phyloP scores from a whole-genome alignment of 2,888 invertebrate species.

The Athrips mouffetella region DNA sequence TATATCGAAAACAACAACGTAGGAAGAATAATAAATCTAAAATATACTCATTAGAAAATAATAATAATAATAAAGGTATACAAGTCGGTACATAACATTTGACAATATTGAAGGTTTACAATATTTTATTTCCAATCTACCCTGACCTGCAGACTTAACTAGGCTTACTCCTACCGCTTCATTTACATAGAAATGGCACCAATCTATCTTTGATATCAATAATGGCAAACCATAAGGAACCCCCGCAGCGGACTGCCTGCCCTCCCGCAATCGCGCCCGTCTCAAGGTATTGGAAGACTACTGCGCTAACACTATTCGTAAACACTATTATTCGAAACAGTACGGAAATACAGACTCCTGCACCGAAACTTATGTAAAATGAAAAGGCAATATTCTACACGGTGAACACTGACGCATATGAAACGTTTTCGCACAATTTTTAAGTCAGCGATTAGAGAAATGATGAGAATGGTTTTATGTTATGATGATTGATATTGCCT shows the following conservation, averaged over 20 bases:
- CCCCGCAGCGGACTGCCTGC: constrained; percentile 63
- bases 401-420: constrained; percentile 41
- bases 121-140: constrained; percentile 73
- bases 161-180: constrained; percentile 71
- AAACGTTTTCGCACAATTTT: constrained; percentile 36
- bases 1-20: constrained; percentile 55
- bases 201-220: constrained; percentile 78
- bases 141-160: constrained; percentile 77
- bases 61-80: constrained; percentile 35
- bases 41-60: constrained; percentile 42
- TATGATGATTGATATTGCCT: constrained; percentile 70
- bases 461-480: constrained; percentile 49
- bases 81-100: constrained; percentile 51
- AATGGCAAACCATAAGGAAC: constrained; percentile 77
- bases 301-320: constrained; percentile 70
- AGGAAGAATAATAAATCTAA: constrained; percentile 38
- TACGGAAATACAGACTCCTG: constrained; percentile 47
- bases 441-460: constrained; percentile 43
- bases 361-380: constrained; percentile 45
- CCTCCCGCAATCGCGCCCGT: constrained; percentile 47
- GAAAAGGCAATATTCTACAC: constrained; percentile 52
- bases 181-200: constrained; percentile 77
- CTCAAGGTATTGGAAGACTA: constrained; percentile 76
- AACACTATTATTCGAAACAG: constrained; percentile 64
- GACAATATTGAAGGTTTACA: constrained; percentile 61